A percentile compares a stretch with the other conserved stretches of the same genome.
phyloP scores from a whole-genome alignment of 2,888 invertebrate species.

The Bombylius major region DNA sequence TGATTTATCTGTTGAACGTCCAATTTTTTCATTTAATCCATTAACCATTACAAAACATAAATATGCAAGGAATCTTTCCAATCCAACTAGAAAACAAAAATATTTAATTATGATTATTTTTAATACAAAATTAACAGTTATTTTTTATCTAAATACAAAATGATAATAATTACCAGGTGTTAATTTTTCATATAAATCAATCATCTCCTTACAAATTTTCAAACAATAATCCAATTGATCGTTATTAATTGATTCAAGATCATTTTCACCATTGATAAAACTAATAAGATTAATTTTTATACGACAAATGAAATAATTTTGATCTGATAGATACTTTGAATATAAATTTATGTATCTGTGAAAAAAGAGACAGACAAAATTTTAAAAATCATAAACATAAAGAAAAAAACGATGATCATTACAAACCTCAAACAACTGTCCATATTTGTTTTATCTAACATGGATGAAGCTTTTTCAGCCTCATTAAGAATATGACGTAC shows the following conservation, averaged over 20 bases:
- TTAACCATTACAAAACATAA: too few relatives aligned
- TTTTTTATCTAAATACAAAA: too few relatives aligned
- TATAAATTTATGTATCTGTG: slow-evolving; percentile 47
- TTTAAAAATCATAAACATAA: slow-evolving; percentile 9
- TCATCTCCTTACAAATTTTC: slow-evolving; percentile 48
- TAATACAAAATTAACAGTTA: too few relatives aligned
- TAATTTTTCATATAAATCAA: slow-evolving; percentile 46
- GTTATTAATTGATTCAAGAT: slow-evolving; percentile 43
- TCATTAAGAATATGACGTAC: slow-evolving; percentile 52
- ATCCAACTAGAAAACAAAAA: too few relatives aligned
- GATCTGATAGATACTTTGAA: slow-evolving; percentile 48
- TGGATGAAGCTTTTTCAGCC: slow-evolving; percentile 50
- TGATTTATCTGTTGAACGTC: too few relatives aligned
- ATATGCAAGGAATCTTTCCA: too few relatives aligned
- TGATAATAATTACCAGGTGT: slow-evolving; percentile 55
- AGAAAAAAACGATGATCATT: slow-evolving; percentile 18
- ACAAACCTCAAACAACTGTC: slow-evolving; percentile 44
- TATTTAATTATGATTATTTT: too few relatives aligned
- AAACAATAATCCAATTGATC: slow-evolving; percentile 52
- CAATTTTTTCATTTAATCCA: too few relatives aligned
- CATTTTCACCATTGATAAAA: slow-evolving; percentile 43
- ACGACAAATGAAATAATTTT: slow-evolving; percentile 63
- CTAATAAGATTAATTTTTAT: slow-evolving; percentile 55
- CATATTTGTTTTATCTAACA: slow-evolving; percentile 36
- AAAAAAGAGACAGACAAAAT: slow-evolving; percentile 10